Evolutionary conservation across 2,888 invertebrate genomes (phyloP), one percentile per base, ranked within the genome.

Genomic region (Petrolisthes cinctipes): DNA sequence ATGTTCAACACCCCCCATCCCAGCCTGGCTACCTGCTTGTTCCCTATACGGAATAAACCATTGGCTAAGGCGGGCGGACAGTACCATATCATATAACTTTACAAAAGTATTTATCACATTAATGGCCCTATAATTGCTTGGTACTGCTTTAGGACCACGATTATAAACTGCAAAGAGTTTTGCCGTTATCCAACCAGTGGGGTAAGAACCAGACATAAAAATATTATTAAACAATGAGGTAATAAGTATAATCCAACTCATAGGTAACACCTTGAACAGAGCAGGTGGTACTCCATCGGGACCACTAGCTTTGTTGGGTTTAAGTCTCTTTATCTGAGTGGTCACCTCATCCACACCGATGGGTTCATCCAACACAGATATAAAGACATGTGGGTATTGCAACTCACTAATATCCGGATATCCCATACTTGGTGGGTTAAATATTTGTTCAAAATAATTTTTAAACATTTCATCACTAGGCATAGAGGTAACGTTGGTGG

Each of bases 1-100:
- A 75, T 83, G 83, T 71, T 82, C 82, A 7, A 82, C 82, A 82
- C 82, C n/a, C 20, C 71, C 71, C n/a, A 68, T 68, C 17, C 66
- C 83, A n/a, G 20, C 79, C 79, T 54, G 56, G 17, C 54, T 54
- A 14, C 80, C 57, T 3, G 57, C 54, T 54, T 79, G 53, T 56
- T 79, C 56, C 56, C 56, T 14, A 54, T 79, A 79, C 17, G 54
- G 56, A 17, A 54, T 20, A 54, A 79, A 79, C 23, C 54, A 83
- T 66, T 83, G 83, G 17, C 73, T 73, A 23, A 83, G 73, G 37
- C 73, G 83, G 7, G 73, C 56, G 53, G 9, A 73, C 7, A 73
- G 66, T 17, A 73, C 75, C 83, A 83, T 83, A 73, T 75, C 57
- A 56, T 83, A 83, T 51, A 73, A 14, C 56, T 83, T 73, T 4